A percentile compares a stretch with the other conserved stretches of the same genome.
Evolutionary conservation across 2,797 vertebrate genomes (phyloP).

Genomic region (Alectoris magna): DNA sequence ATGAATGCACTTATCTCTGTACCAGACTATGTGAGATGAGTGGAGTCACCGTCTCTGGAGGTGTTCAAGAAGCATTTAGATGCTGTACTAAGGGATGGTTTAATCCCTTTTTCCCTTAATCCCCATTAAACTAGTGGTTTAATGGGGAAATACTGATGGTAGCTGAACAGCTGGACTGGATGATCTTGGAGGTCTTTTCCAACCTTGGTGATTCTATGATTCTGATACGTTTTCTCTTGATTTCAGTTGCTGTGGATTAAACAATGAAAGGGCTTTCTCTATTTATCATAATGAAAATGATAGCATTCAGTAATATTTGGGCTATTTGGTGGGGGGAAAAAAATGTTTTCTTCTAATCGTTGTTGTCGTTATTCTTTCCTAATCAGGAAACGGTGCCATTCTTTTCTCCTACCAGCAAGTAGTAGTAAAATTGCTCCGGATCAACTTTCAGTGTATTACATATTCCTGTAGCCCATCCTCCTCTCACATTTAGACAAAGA

Average conservation of each 20-base stretch:
- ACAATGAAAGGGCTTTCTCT: neutral
- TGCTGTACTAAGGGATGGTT: too few species aligned
- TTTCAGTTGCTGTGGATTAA: neutral
- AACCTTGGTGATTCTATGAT: too few species aligned
- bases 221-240: neutral
- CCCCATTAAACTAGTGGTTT: too few species aligned
- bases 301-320: neutral
- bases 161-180: too few species aligned
- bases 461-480: neutral
- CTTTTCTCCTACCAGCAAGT: neutral
- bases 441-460: neutral
- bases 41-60: too few species aligned
- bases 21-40: neutral
- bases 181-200: too few species aligned
- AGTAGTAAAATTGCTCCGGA: neutral
- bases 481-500: neutral
- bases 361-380: neutral
- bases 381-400: neutral
- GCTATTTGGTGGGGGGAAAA: neutral
- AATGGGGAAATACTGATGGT: too few species aligned
- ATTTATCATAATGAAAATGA: neutral
- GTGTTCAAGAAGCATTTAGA: too few species aligned
- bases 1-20: neutral
- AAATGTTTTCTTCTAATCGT: neutral
- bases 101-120: too few species aligned